phyloP scores from a whole-genome alignment of 2,113 vertebrate genomes.

The Salminus brasiliensis region DNA sequence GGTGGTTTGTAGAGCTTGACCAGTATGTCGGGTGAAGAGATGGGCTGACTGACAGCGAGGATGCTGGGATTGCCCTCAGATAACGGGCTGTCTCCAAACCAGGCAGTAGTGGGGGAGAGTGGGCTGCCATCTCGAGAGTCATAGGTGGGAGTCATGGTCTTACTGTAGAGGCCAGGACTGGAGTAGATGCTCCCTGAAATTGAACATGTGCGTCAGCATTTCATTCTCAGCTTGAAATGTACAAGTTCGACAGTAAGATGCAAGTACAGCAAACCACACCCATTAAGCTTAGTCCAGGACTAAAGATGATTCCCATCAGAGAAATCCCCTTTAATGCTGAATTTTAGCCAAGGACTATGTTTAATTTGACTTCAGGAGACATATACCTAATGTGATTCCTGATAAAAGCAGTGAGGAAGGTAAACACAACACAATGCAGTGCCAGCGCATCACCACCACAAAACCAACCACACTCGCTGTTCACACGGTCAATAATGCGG shows the following conservation, averaged over 20 bases:
- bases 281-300: slow-evolving; percentile 2
- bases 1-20: slow-evolving; percentile 97
- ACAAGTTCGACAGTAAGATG: not conserved
- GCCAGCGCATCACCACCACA: not conserved
- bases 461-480: not conserved
- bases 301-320: not conserved
- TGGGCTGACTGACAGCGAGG: slow-evolving; percentile 94
- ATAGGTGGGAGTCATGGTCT: slow-evolving; percentile 99
- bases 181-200: slow-evolving; percentile 97
- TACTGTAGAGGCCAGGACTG: slow-evolving; percentile 97
- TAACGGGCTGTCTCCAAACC: slow-evolving; percentile 97
- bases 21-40: slow-evolving; percentile 93
- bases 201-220: slow-evolving; percentile 51
- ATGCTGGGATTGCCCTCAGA: slow-evolving; percentile 98
- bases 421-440: not conserved
- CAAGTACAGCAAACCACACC: not conserved
- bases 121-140: slow-evolving; percentile 97
- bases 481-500: slow-evolving; percentile 7
- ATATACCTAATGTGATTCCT: not conserved
- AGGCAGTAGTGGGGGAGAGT: slow-evolving; percentile 94
- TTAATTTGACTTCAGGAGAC: not conserved
- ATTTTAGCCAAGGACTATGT: slow-evolving; percentile 10
- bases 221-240: not conserved
- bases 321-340: not conserved
- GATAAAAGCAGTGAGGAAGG: not conserved